Percentiles rank a stretch among this genome's conserved stretches.
phyloP scores from a whole-genome alignment of 1,140 invertebrate genomes.

The Eriosoma lanigerum region DNA sequence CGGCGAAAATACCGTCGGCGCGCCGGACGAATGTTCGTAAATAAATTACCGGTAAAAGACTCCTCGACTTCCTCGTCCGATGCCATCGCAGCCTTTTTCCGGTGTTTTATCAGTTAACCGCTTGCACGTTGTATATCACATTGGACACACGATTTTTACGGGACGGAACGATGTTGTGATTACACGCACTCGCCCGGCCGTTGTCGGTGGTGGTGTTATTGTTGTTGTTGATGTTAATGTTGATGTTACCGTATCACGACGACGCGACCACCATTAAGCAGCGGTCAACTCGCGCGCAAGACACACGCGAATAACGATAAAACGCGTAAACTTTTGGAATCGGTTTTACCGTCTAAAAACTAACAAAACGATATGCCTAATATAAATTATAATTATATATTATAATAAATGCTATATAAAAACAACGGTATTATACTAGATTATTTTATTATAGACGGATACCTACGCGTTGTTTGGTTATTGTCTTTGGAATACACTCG shows the following conservation, averaged over 20 bases:
- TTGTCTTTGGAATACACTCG: conserved; percentile 35
- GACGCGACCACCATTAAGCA: conserved; percentile 13
- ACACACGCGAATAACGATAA: neutral
- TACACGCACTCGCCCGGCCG: neutral
- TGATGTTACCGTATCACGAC: neutral
- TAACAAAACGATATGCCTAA: neutral
- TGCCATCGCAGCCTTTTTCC: conserved; percentile 62
- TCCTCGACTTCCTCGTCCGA: conserved; percentile 77
- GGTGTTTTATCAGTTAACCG: conserved; percentile 39
- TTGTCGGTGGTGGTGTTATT: neutral
- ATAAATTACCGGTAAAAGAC: conserved; percentile 71
- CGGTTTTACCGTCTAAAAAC: neutral
- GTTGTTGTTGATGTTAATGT: neutral
- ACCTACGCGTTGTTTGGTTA: conserved; percentile 47
- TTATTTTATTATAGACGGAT: neutral
- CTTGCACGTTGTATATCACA: conserved; percentile 39
- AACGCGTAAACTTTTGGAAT: neutral
- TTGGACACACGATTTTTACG: conserved; percentile 20
- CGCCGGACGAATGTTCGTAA: neutral
- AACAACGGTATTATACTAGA: neutral
- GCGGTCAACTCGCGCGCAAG: neutral
- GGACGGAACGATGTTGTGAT: neutral
- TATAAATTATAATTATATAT: too few species aligned
- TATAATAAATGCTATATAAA: neutral
- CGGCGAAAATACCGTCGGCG: neutral